Conservation (phyloP, 2,113 vertebrate genomes). For the Podarcis raffonei region DNA sequence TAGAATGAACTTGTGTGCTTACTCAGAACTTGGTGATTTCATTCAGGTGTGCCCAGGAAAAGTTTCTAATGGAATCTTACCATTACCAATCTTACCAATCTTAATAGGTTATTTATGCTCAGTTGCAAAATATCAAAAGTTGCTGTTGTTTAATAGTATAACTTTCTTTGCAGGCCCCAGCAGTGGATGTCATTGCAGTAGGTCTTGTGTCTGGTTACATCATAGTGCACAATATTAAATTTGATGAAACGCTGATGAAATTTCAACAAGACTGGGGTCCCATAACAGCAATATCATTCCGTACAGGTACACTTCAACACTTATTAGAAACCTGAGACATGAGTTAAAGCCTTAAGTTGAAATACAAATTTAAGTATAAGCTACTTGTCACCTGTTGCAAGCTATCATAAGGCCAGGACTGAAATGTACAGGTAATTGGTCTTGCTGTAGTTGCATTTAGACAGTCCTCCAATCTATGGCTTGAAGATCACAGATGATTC, state of each 20-base stretch:
- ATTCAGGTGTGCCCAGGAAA: not conserved
- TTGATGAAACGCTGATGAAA: slow-evolving; percentile 92
- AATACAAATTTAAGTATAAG: not conserved
- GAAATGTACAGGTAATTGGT: not conserved
- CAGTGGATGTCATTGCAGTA: slow-evolving; percentile 89
- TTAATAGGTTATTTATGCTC: not conserved
- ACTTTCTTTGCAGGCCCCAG: slow-evolving; percentile 85
- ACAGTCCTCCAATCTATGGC: not conserved
- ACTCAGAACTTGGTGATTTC: not conserved
- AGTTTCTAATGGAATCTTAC: not conserved
- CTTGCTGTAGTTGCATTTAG: not conserved
- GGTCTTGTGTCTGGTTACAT: slow-evolving; percentile 89
- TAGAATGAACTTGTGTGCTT: not conserved
- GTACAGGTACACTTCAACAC: slow-evolving; percentile 82
- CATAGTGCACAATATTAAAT: slow-evolving; percentile 92
- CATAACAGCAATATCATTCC: slow-evolving; percentile 90
- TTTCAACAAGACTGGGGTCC: slow-evolving; percentile 98
- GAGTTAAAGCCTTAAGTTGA: not conserved
- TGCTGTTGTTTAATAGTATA: not conserved
- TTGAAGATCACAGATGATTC: not conserved
- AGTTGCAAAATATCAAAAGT: not conserved
- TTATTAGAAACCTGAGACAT: not conserved
- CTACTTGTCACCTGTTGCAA: not conserved
- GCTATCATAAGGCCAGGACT: not conserved
- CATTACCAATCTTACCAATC: not conserved